Base-by-base conservation (phyloP, 2,888 invertebrate genomes). In the Dryomyza anilis region DNA sequence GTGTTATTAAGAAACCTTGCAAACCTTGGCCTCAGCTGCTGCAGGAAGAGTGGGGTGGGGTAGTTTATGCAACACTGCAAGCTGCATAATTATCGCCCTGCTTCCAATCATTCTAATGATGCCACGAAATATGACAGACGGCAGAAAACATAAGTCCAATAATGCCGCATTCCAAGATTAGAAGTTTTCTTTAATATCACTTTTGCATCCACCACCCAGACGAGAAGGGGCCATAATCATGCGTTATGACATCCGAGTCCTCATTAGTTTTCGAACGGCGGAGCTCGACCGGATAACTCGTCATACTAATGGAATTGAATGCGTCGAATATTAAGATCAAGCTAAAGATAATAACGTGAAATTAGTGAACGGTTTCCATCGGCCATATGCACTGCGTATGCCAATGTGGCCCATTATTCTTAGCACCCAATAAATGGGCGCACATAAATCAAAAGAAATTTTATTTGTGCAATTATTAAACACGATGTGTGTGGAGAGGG, bases 401-500 rank as follows among this genome's bases (percentile, higher is more conserved):
- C 33, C 39, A 7, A 14, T 10, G 1, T 21, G 2, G 33, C 33
- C 1, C 10, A 16, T n/a, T n/a, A n/a, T 27, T 10, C 57, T 23
- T 57, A 27, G 57, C 36, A 21, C 3, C 16, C 57, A 27, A 39
- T 39, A 10, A 33, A 55, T 50, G 36, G 23, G 21, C 55, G 46
- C 58, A 30, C 39, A 61, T 61, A 61, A 61, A 61, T 61, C 60
- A 61, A 61, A 52, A 25, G 39, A n/a, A 61, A 19, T 39, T 61
- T 52, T 52, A 61, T 36, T 61, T 25, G 27, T 61, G 50, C 50
- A 61, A 52, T 52, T 52, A 50, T 50, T 27, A 36, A 52, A 33
- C 25, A 21, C 25, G 25, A 12, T 52, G 50, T 25, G 36, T 27
- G 3, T 16, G 33, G 27, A 10, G n/a, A 27, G 27, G 16, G 36